Evolutionary conservation across 2,888 invertebrate genomes (phyloP).

Genomic region (Dasysyrphus tricinctus): DNA sequence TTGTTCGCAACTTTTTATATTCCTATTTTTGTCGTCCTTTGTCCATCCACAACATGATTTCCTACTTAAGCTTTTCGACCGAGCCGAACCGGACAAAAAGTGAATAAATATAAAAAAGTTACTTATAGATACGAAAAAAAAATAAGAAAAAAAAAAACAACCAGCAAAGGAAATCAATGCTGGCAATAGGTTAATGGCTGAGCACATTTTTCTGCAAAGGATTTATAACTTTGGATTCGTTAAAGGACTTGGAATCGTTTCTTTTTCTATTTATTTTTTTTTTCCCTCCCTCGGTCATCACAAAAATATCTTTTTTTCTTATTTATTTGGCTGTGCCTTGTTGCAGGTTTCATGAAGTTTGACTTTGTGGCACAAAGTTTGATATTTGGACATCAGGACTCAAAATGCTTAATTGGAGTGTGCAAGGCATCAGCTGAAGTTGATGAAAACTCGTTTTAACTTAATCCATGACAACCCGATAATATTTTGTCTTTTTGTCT

Average conservation of each 20-base stretch:
- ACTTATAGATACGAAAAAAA: slow-evolving; percentile 24
- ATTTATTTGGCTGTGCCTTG: slow-evolving; percentile 10
- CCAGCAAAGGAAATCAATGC: slow-evolving; percentile 69
- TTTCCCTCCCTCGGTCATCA: neutral
- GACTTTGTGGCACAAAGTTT: slow-evolving; percentile 52
- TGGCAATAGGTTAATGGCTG: slow-evolving; percentile 73
- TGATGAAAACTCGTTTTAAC: slow-evolving; percentile 62
- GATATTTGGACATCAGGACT: slow-evolving; percentile 45
- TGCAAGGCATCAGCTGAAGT: slow-evolving; percentile 35
- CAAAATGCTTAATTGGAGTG: slow-evolving; percentile 39
- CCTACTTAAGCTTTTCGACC: slow-evolving; percentile 73
- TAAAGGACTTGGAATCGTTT: slow-evolving; percentile 23
- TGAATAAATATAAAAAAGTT: slow-evolving; percentile 44
- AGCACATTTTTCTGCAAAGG: slow-evolving; percentile 69
- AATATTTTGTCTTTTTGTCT: slow-evolving; percentile 32
- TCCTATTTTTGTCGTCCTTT: slow-evolving; percentile 56
- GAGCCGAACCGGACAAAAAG: slow-evolving; percentile 51
- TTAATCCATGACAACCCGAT: slow-evolving; percentile 61
- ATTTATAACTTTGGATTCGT: slow-evolving; percentile 65
- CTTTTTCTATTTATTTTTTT: slow-evolving; percentile 9
- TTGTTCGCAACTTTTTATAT: slow-evolving; percentile 71
- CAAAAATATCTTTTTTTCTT: slow-evolving; percentile 13
- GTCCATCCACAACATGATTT: slow-evolving; percentile 69
- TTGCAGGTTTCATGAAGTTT: slow-evolving; percentile 34
- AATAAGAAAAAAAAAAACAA: slow-evolving; percentile 53